Base-by-base conservation (phyloP, 2,113 vertebrate species). In the Neotragus pygmaeus region DNA sequence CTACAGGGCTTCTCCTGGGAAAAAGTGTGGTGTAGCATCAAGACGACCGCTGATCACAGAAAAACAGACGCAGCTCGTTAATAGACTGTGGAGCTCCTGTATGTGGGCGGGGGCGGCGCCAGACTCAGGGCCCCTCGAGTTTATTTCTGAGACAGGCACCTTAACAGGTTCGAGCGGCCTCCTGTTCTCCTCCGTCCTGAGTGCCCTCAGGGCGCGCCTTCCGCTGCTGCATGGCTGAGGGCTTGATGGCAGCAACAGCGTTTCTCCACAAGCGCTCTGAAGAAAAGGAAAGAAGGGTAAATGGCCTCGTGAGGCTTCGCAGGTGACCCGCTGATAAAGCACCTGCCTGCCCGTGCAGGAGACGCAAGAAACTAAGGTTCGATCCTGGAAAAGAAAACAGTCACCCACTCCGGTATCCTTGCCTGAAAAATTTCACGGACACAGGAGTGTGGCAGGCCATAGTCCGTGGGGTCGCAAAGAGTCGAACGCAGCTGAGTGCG, bases 21-120 rank as follows among this genome's bases (percentile, higher is more conserved):
- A n/a, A 23, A 7, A 53, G 13, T 4, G 78, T n/a, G 17, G 10
- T 1, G 11, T 7, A 1, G 6, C 7, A 0, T 15, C 49, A 6
- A 16, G 80, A 9, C 3, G 13, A 3, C 51, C 5, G 47, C 33
- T 15, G 1, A 9, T 27, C 80, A 27, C 80, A 25, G 16, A 3
- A 55, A 30, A 55, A 3, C 49, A 36, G 49, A 8, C 6, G 5
- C 7, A 7, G n/a, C 12, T 1, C 5, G 12, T 15, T 9, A 36
- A 1, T 0, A n/a, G 80, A 15, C 21, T 4, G 21, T 8, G 2
- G 80, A 1, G 33, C 33, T 27, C 14, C n/a, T 55, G 33, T 15
- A 0, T 5, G 33, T 2, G 62, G 60, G 60, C 2, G 6, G 11
- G 28, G 33, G 4, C 1, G 4, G 4, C 1, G 13, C 51, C n/a